Base-by-base conservation (phyloP, 1,140 invertebrate genomes). In the Penaeus indicus region DNA sequence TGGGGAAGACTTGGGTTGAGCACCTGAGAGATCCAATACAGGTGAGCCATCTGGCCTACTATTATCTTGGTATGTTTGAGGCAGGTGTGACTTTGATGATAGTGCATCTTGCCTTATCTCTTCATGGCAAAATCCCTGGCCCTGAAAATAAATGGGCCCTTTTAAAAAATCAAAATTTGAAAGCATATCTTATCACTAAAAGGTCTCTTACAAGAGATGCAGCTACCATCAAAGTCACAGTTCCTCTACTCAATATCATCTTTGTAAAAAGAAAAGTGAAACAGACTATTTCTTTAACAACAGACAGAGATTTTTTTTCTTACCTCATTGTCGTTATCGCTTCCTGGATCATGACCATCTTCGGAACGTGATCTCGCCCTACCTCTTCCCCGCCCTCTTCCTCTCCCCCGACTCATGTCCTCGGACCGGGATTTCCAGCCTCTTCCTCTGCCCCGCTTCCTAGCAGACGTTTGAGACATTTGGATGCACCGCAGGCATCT, bases 101-200 rank as follows among this genome's bases (percentile, higher is more conserved):
- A 77, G 81, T 54, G 62, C 60, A 84, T 77, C 67, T 78, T 88
- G 84, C 81, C 42, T 64, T 54, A 88, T n/a, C 38, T 63, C 81
- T 47, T 38, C 69, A 78, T 80, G 64, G 62, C 54, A 69, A 54
- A 64, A 69, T 78, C 38, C 81, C 61, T 78, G 81, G 81, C 87
- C 87, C 87, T 88, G 87, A 78, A 88, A 88, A 60, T 84, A 88
- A 84, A 88, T 42, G 81, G 87, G 87, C 87, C 75, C 79, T 47
- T 67, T 88, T 32, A 86, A 27, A 78, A 38, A 38, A 27, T 63
- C 25, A 61, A 25, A 25, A 32, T 62, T 32, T 25, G 61, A 62
- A 84, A 38, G 42, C 42, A 64, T 42, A 69, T 25, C 25, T 32
- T 10, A 69, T 8, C n/a, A 64, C 62, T 47, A 69, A 69, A 67